Percentiles rank a stretch among this genome's conserved stretches.
phyloP scores from a whole-genome alignment of 2,113 vertebrate species.

The human region DNA sequence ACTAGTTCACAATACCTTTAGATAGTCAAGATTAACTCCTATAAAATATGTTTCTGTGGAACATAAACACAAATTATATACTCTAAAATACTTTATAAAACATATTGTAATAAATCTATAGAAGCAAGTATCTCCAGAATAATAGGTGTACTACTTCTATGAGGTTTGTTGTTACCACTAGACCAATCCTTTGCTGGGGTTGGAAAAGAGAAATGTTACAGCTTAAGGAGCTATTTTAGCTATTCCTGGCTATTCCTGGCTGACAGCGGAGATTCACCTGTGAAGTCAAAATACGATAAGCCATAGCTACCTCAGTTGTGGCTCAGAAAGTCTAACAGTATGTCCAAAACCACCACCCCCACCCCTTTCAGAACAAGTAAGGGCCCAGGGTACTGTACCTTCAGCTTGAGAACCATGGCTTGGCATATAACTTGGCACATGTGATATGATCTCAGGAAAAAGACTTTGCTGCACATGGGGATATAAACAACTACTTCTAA shows the following conservation, averaged over 20 bases:
- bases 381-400: neutral
- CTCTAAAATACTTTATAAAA: neutral
- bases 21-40: neutral
- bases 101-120: neutral
- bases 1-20: neutral
- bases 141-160: neutral
- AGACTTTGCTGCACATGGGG: neutral
- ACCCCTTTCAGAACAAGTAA: neutral
- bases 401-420: neutral
- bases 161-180: neutral
- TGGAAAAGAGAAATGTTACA: neutral
- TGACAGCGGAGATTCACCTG: neutral
- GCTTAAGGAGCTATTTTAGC: neutral
- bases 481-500: neutral
- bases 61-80: neutral
- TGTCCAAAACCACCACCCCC: neutral
- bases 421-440: neutral
- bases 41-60: neutral
- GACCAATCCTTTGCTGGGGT: neutral
- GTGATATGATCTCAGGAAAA: neutral
- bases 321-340: neutral
- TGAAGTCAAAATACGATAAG: neutral
- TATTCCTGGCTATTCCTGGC: neutral
- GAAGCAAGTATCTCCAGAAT: neutral
- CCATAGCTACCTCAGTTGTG: neutral